Percentiles rank a stretch among this genome's conserved stretches.
These are phyloP conservation scores for Regulus satrapa DNA, from an alignment of 2,113 vertebrate species.

Conservation along the genomic window DNA sequence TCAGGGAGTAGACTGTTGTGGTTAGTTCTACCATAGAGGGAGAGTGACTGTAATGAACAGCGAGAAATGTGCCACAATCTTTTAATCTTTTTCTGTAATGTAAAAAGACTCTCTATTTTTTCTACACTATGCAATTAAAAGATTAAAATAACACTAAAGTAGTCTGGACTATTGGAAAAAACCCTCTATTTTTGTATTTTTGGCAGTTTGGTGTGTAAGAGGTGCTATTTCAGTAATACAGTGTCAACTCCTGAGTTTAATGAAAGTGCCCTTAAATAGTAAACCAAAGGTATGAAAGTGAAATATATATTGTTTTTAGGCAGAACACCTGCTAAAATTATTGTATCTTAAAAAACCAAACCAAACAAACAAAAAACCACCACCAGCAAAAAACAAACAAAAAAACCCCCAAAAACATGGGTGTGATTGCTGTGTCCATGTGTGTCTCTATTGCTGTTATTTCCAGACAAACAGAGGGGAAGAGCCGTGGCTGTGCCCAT, in stretches of 20 bases:
- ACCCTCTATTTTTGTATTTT: background rate
- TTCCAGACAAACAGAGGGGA: background rate
- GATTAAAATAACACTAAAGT: background rate
- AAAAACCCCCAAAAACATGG: too few species aligned
- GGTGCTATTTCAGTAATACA: background rate
- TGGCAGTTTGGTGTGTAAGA: background rate
- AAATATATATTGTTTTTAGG: background rate
- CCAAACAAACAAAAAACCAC: too few species aligned
- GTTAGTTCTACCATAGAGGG: background rate
- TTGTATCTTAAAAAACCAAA: too few species aligned
- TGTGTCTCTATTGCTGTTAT: background rate
- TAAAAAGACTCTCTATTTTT: background rate
- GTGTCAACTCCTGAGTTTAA: background rate
- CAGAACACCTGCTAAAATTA: background rate
- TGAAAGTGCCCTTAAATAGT: background rate
- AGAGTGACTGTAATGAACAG: background rate
- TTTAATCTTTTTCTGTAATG: background rate
- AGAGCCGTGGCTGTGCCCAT: fast-evolving
- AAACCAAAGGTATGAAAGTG: background rate
- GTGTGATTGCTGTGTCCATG: background rate
- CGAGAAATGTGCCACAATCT: background rate
- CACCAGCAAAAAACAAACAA: too few species aligned
- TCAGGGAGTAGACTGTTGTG: background rate
- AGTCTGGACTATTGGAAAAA: background rate
- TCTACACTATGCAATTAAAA: background rate